These are phyloP conservation scores for Criorhina ranunculi DNA, from an alignment of 2,888 invertebrate species.

Conservation along the genomic window DNA sequence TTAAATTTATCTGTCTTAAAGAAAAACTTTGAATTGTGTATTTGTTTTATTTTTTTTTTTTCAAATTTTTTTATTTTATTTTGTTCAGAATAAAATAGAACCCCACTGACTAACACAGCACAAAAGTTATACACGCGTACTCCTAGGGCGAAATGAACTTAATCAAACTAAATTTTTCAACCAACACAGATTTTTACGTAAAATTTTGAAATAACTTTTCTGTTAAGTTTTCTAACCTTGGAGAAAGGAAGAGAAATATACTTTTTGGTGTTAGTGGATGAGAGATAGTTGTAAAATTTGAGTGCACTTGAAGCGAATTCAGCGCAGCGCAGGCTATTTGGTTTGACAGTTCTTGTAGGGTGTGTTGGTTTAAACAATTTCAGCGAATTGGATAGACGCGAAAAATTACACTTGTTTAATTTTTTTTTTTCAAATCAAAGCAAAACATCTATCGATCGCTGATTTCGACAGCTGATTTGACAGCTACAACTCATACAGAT, in stretches of 20 bases:
- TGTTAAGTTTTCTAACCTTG: constrained; percentile 43
- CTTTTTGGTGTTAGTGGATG: neutral
- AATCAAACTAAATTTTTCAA: constrained; percentile 40
- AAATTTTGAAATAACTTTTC: constrained; percentile 25
- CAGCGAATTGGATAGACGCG: neutral
- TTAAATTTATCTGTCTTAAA: neutral
- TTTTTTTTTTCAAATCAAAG: too few species aligned
- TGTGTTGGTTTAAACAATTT: constrained; percentile 35
- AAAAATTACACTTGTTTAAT: too few species aligned
- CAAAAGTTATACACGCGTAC: constrained; percentile 69
- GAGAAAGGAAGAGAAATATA: constrained; percentile 9
- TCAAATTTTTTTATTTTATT: constrained; percentile 9
- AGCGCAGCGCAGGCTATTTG: neutral
- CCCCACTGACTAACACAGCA: constrained; percentile 72
- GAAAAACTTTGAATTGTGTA: neutral
- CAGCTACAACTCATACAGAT: too few species aligned
- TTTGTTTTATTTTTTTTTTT: constrained; percentile 9
- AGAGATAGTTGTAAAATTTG: neutral
- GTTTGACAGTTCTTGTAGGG: constrained; percentile 17
- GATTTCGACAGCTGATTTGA: too few species aligned
- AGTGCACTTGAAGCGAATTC: constrained; percentile 22
- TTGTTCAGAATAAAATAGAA: constrained; percentile 47
- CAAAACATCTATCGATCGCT: too few species aligned
- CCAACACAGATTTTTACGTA: constrained; percentile 19
- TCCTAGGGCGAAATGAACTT: constrained; percentile 70